Conservation (phyloP, 2,797 vertebrate species). For the Lagodon rhomboides region DNA sequence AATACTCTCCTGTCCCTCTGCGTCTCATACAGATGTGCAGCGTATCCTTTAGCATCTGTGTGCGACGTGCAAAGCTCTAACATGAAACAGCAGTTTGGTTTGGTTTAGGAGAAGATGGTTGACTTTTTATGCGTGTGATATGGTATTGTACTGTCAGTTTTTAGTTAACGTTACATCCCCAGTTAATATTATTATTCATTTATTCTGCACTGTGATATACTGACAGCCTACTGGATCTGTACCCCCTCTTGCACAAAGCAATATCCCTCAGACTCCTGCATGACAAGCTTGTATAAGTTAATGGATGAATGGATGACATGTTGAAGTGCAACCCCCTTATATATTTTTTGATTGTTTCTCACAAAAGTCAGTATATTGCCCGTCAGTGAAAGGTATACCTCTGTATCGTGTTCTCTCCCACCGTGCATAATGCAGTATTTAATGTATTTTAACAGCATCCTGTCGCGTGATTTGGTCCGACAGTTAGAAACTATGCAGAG, state of each 20-base stretch:
- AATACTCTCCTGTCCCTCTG: too few relatives aligned
- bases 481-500: conserved; percentile 20
- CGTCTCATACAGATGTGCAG: too few relatives aligned
- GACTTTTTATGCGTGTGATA: too few relatives aligned
- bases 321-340: background rate
- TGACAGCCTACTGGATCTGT: background rate
- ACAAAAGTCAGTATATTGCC: background rate
- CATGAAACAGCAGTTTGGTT: too few relatives aligned
- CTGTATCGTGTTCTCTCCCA: background rate
- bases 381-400: background rate
- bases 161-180: too few relatives aligned
- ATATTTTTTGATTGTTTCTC: background rate
- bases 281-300: background rate
- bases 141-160: too few relatives aligned
- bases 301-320: background rate
- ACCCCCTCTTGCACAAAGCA: background rate
- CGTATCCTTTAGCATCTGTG: too few relatives aligned
- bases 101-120: too few relatives aligned
- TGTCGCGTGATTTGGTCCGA: conserved; percentile 6
- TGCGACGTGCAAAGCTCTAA: too few relatives aligned
- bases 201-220: background rate
- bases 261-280: background rate
- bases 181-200: background rate
- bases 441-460: conserved; percentile 2
- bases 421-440: background rate